Evolutionary conservation across 30 jellyfish, hydroid and myxozoan species (phyloP).

Genomic region (Aurelia coerulea): DNA sequence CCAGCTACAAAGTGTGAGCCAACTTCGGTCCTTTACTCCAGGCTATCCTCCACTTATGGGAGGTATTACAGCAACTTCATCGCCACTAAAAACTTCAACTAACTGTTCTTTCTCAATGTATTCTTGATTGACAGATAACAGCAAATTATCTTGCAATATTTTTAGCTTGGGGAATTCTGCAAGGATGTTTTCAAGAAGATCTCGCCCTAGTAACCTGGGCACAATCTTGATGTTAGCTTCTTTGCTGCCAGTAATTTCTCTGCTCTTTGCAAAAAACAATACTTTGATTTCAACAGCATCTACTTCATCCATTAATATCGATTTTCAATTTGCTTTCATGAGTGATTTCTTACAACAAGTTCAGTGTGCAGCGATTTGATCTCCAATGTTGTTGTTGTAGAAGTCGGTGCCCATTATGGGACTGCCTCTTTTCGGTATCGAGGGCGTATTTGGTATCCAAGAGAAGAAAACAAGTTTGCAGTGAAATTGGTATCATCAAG

Average conservation of each 20-base stretch:
- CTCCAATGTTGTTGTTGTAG: too few relatives aligned
- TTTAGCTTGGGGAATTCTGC: constrained; percentile 51
- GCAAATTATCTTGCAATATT: constrained; percentile 33
- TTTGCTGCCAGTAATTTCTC: constrained; percentile 64
- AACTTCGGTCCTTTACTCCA: not conserved
- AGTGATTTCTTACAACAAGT: too few relatives aligned
- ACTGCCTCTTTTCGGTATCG: too few relatives aligned
- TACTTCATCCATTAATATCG: constrained; percentile 27
- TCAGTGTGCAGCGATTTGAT: too few relatives aligned
- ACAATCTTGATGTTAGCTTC: constrained; percentile 15
- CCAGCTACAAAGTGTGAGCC: not conserved
- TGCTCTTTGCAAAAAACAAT: constrained; percentile 85
- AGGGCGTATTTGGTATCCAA: too few relatives aligned
- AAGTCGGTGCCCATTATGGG: too few relatives aligned
- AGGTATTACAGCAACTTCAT: constrained; percentile 94
- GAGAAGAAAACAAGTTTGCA: too few relatives aligned
- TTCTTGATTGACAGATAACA: constrained; percentile 75
- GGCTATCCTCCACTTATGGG: constrained; percentile 95
- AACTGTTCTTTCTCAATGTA: constrained; percentile 38
- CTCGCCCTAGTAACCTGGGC: constrained; percentile 29
- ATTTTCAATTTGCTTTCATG: too few relatives aligned
- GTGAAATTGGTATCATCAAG: too few relatives aligned
- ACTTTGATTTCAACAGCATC: constrained; percentile 49
- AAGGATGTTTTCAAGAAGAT: constrained; percentile 38
- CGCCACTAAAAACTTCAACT: constrained; percentile 47